Evolutionary conservation across 2,888 invertebrate genomes (phyloP).

Genomic region (Trileptium ribeirensis): DNA sequence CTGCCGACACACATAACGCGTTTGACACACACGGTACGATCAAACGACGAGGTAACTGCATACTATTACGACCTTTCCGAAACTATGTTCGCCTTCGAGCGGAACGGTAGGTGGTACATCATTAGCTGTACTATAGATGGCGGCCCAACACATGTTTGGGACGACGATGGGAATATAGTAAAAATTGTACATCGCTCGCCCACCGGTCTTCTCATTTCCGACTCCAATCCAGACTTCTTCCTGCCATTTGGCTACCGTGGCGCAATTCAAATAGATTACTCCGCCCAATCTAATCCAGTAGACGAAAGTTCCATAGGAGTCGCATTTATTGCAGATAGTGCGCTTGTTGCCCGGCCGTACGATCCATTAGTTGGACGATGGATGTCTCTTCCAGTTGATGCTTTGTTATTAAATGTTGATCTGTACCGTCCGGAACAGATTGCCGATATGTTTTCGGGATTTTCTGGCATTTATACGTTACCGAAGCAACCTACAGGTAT

Average conservation of each 20-base stretch:
- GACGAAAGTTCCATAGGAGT: background rate
- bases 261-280: background rate
- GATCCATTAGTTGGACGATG: background rate
- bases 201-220: background rate
- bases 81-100: background rate
- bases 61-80: background rate
- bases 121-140: background rate
- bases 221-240: background rate
- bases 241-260: background rate
- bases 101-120: background rate
- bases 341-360: background rate
- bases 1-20: background rate
- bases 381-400: background rate
- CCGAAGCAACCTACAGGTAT: too few species aligned
- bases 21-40: background rate
- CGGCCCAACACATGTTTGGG: background rate
- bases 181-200: background rate
- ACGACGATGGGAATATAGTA: background rate
- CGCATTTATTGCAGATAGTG: background rate
- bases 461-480: too few species aligned
- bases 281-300: too few species aligned
- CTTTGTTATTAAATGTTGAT: background rate
- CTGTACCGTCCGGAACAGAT: background rate
- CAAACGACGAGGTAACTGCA: background rate
- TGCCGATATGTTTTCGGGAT: background rate